These are phyloP conservation scores for Pristionchus mayeri DNA, from an alignment of 2,888 invertebrate genomes.

Conservation along the genomic window DNA sequence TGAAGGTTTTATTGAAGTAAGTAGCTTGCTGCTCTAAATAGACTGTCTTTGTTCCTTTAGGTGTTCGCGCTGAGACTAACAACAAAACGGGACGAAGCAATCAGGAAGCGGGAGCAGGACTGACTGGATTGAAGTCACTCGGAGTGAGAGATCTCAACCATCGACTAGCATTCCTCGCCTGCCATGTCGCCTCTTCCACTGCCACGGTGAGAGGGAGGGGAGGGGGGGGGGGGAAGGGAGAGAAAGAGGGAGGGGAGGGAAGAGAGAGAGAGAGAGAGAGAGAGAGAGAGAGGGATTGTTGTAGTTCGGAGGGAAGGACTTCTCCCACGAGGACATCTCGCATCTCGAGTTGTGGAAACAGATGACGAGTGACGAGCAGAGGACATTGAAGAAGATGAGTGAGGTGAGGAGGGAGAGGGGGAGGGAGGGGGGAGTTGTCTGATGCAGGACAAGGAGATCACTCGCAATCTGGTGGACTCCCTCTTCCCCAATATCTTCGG, in stretches of 20 bases:
- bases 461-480: constrained; percentile 90
- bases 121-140: constrained; percentile 88
- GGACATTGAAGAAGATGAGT: constrained; percentile 78
- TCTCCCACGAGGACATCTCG: constrained; percentile 89
- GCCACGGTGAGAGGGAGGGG: constrained; percentile 80
- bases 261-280: constrained; percentile 14
- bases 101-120: constrained; percentile 84
- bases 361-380: constrained; percentile 86
- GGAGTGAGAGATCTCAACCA: constrained; percentile 90
- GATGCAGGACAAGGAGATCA: constrained; percentile 92
- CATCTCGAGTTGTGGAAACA: constrained; percentile 78
- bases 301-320: constrained; percentile 85
- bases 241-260: neutral
- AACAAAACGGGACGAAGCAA: neutral
- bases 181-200: constrained; percentile 90
- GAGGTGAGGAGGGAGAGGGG: constrained; percentile 82
- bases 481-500: constrained; percentile 96
- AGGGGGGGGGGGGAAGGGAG: constrained; percentile 55
- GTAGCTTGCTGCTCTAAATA: too few relatives aligned
- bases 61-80: constrained; percentile 46
- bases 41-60: neutral
- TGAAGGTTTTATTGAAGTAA: too few relatives aligned
- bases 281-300: constrained; percentile 26
- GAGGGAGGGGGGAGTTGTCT: neutral
- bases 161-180: constrained; percentile 93